A percentile compares a stretch with the other conserved stretches of the same genome.
Evolutionary conservation across 2,113 vertebrate species (phyloP).

Genomic region (Paratilapia polleni): DNA sequence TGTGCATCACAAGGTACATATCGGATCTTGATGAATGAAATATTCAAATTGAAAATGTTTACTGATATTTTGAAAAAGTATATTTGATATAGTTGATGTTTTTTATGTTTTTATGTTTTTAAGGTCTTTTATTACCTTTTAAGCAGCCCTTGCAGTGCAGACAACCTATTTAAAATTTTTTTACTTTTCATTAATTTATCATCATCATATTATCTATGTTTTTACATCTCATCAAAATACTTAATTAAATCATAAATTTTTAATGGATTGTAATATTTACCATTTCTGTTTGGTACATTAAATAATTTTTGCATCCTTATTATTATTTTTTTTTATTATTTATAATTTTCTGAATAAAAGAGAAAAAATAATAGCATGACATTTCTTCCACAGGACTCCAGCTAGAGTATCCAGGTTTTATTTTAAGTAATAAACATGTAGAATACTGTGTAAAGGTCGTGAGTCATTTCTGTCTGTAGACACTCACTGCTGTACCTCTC

Average conservation of each 20-base stretch:
- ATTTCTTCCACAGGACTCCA: neutral
- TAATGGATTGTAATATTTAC: neutral
- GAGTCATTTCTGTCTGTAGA: too few species aligned
- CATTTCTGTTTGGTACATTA: neutral
- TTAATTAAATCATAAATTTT: neutral
- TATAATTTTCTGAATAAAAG: neutral
- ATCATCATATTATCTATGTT: neutral
- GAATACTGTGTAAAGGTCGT: too few species aligned
- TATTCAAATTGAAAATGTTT: neutral
- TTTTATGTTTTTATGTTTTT: too few species aligned
- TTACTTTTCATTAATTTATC: too few species aligned
- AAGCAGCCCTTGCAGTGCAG: too few species aligned
- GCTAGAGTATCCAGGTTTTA: neutral
- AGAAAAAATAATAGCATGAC: neutral
- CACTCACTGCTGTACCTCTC: too few species aligned
- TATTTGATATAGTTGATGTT: too few species aligned
- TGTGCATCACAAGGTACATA: constrained; percentile 98
- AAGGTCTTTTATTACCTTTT: too few species aligned
- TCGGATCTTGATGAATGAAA: too few species aligned
- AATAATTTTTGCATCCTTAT: neutral
- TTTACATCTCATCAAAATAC: neutral
- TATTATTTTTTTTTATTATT: too few species aligned
- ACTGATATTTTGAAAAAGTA: too few species aligned
- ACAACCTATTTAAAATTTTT: too few species aligned
- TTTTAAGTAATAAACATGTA: neutral